These are phyloP conservation scores for Drosophila mercatorum DNA, from an alignment of 2,888 invertebrate genomes.

Conservation along the genomic window DNA sequence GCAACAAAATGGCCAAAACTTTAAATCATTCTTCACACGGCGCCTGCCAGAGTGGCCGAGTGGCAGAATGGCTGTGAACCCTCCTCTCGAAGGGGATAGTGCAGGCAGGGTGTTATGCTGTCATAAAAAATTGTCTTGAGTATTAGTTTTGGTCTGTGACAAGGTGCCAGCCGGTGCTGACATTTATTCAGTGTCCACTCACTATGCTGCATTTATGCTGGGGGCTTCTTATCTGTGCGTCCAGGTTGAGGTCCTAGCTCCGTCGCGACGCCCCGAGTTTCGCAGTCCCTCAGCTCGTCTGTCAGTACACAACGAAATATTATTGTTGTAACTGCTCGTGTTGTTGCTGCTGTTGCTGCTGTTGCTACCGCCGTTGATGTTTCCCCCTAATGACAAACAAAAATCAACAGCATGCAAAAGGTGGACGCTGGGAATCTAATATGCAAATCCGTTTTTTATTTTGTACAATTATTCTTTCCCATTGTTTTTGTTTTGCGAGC, in stretches of 20 bases:
- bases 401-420: slow-evolving; percentile 74
- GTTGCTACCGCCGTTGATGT: neutral
- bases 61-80: neutral
- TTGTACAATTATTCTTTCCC: slow-evolving; percentile 80
- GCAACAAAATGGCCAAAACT: slow-evolving; percentile 57
- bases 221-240: slow-evolving; percentile 50
- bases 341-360: neutral
- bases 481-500: slow-evolving; percentile 47
- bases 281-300: slow-evolving; percentile 66
- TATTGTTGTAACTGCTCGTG: slow-evolving; percentile 38
- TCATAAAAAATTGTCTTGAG: slow-evolving; percentile 78
- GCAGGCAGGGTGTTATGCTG: slow-evolving; percentile 53
- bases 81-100: slow-evolving; percentile 3
- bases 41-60: slow-evolving; percentile 3
- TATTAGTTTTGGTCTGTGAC: slow-evolving; percentile 78
- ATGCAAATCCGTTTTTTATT: slow-evolving; percentile 82
- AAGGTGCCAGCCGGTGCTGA: slow-evolving; percentile 59
- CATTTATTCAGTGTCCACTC: slow-evolving; percentile 75
- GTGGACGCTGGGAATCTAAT: slow-evolving; percentile 70
- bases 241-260: slow-evolving; percentile 42
- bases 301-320: slow-evolving; percentile 67
- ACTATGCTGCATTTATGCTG: slow-evolving; percentile 53
- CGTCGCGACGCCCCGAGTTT: slow-evolving; percentile 15
- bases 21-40: slow-evolving; percentile 60
- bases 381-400: slow-evolving; percentile 69